These are phyloP conservation scores for Anorthoa munda DNA, from an alignment of 2,888 invertebrate species.

Conservation along the genomic window DNA sequence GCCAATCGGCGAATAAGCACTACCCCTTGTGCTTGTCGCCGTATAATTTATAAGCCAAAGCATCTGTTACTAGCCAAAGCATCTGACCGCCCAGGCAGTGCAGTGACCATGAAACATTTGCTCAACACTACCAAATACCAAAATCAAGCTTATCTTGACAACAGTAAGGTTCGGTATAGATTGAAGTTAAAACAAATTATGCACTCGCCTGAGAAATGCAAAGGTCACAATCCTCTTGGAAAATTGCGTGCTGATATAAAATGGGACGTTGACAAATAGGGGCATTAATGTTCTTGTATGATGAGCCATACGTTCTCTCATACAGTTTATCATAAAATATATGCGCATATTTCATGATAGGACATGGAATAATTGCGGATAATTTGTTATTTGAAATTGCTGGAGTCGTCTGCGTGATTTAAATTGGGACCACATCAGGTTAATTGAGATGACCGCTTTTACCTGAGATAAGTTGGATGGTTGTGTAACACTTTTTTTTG, in stretches of 20 bases:
- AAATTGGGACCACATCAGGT: conserved; percentile 21
- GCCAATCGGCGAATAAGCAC: conserved; percentile 17
- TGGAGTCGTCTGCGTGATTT: conserved; percentile 15
- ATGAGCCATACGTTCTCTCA: conserved; percentile 40
- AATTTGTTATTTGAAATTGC: conserved; percentile 52
- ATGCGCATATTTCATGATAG: conserved; percentile 56
- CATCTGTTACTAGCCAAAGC: conserved; percentile 45
- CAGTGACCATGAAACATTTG: conserved; percentile 77
- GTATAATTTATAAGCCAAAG: conserved; percentile 48
- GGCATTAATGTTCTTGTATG: conserved; percentile 28
- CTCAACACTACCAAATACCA: conserved; percentile 50
- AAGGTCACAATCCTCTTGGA: conserved; percentile 76
- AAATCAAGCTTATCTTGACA: conserved; percentile 58
- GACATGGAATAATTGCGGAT: conserved; percentile 45
- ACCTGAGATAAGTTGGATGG: background rate
- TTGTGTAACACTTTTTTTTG: too few relatives aligned
- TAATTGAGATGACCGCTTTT: background rate
- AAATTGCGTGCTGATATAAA: conserved; percentile 73
- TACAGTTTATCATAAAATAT: conserved; percentile 30
- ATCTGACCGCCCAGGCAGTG: conserved; percentile 67
- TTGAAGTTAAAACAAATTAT: conserved; percentile 45
- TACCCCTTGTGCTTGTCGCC: conserved; percentile 17
- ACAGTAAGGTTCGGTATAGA: conserved; percentile 52
- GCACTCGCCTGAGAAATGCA: conserved; percentile 72
- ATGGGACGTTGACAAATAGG: conserved; percentile 62